phyloP scores from a whole-genome alignment of 2,113 vertebrate species.

The Sphyrna mokarran region DNA sequence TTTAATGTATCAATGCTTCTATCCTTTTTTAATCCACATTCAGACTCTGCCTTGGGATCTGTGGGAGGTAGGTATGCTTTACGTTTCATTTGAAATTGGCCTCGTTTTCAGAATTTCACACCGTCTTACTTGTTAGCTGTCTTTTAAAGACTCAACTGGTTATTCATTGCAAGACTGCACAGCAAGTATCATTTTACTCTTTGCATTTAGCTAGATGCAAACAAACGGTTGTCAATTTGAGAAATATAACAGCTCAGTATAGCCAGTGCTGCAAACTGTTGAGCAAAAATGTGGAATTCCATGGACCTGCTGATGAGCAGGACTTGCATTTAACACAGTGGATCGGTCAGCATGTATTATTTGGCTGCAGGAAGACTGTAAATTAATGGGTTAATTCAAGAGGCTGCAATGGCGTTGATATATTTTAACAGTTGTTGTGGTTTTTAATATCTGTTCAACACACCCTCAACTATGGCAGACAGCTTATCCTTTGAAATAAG shows the following conservation, averaged over 20 bases:
- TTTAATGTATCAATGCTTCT: rapidly evolving
- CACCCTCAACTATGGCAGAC: background rate
- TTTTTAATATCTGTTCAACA: background rate
- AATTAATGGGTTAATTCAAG: background rate
- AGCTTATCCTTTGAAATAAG: background rate
- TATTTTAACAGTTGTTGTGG: background rate
- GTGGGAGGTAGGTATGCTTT: conserved; percentile 76
- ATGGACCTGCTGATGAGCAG: background rate
- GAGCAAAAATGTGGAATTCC: background rate
- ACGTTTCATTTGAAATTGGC: conserved; percentile 40
- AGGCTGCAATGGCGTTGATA: background rate
- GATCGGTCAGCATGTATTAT: background rate
- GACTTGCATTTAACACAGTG: background rate
- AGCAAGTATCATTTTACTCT: background rate
- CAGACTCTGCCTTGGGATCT: conserved; percentile 93
- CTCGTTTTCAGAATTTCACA: background rate
- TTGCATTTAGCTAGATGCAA: too few relatives aligned
- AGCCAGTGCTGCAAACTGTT: too few relatives aligned
- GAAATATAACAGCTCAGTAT: background rate
- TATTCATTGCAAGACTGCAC: background rate
- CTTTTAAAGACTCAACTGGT: background rate
- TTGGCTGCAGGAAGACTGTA: background rate
- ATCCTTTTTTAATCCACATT: conserved; percentile 37
- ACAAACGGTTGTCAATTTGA: background rate
- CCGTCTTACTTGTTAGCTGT: background rate